Conservation (phyloP, 1,140 invertebrate genomes). For the Ruditapes philippinarum region DNA sequence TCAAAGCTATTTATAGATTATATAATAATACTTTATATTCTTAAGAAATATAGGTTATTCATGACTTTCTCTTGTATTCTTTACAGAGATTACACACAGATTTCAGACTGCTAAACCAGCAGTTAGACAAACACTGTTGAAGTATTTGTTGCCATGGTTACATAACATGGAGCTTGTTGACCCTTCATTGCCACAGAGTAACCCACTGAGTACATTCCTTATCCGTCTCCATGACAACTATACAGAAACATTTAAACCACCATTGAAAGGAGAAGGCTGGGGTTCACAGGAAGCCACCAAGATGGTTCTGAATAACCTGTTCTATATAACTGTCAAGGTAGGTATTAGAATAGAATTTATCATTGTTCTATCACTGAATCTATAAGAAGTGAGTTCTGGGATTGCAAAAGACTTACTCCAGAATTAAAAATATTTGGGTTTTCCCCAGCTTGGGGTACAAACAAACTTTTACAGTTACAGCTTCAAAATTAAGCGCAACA, state of each 20-base stretch:
- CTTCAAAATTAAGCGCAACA: too few species aligned
- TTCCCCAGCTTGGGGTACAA: too few species aligned
- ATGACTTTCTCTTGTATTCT: not conserved
- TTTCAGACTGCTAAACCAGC: conserved; percentile 98
- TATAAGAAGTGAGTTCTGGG: too few species aligned
- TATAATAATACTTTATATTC: too few species aligned
- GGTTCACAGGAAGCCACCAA: conserved; percentile 99
- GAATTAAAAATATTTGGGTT: too few species aligned
- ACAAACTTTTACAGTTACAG: too few species aligned
- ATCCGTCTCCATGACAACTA: conserved; percentile 80
- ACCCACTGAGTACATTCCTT: conserved; percentile 83
- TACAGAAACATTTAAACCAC: conserved; percentile 79
- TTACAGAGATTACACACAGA: conserved; percentile 96
- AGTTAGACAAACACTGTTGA: conserved; percentile 95
- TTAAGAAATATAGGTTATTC: too few species aligned
- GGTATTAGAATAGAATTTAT: too few species aligned
- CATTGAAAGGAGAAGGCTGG: conserved; percentile 94
- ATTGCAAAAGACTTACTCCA: too few species aligned
- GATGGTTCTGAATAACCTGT: conserved; percentile 99
- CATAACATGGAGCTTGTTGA: conserved; percentile 99
- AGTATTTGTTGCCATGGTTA: conserved; percentile 98
- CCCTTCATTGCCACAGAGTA: conserved; percentile 95
- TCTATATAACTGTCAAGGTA: conserved; percentile 95
- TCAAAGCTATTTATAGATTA: too few species aligned
- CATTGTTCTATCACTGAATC: too few species aligned